A percentile compares a stretch with the other conserved stretches of the same genome.
Evolutionary conservation across 1,140 invertebrate genomes (phyloP).

Genomic region (Carcinoscorpius rotundicauda): DNA sequence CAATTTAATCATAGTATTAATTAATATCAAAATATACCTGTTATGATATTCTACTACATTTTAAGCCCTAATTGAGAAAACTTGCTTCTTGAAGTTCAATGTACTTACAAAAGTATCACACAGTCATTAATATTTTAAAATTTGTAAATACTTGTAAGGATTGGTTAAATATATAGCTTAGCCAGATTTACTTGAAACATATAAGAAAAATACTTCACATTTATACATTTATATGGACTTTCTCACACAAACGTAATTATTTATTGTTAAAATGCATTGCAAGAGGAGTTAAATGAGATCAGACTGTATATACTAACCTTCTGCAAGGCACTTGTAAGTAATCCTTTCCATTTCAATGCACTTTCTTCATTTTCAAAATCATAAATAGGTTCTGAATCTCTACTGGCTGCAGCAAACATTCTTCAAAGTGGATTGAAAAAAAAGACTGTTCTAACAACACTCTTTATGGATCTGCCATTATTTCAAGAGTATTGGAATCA

Average conservation of each 20-base stretch:
- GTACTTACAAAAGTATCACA: too few relatives aligned
- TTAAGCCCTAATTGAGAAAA: too few relatives aligned
- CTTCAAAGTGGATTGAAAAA: too few relatives aligned
- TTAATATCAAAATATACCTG: too few relatives aligned
- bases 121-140: too few relatives aligned
- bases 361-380: slow-evolving; percentile 81
- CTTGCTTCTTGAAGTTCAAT: too few relatives aligned
- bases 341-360: slow-evolving; percentile 72
- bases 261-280: not conserved
- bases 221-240: not conserved
- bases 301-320: slow-evolving; percentile 31
- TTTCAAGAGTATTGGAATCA: too few relatives aligned
- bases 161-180: slow-evolving; percentile 5
- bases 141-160: slow-evolving; percentile 1
- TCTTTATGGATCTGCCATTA: too few relatives aligned
- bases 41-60: too few relatives aligned
- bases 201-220: not conserved
- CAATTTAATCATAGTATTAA: too few relatives aligned
- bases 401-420: too few relatives aligned
- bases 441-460: too few relatives aligned
- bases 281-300: slow-evolving; percentile 1
- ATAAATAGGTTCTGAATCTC: slow-evolving; percentile 35
- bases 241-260: slow-evolving; percentile 1
- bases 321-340: slow-evolving; percentile 53
- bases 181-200: not conserved